Conservation (phyloP, 2,113 vertebrate genomes). For the Marmota monax region DNA sequence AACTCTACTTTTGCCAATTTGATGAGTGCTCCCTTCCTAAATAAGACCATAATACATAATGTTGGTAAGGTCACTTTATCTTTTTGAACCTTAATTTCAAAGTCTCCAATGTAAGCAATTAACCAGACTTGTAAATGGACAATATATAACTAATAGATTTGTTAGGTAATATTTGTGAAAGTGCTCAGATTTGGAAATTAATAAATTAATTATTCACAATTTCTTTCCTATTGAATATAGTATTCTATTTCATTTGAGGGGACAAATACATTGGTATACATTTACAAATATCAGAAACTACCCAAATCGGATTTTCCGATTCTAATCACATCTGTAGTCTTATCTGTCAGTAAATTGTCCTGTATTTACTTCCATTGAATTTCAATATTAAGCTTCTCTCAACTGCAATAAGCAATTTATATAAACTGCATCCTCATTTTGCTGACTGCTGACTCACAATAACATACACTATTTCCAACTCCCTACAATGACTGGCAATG, state of each 20-base stretch:
- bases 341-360: background rate
- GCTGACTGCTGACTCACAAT: background rate
- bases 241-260: background rate
- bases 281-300: background rate
- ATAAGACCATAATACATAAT: background rate
- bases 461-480: background rate
- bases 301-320: background rate
- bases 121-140: background rate
- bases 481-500: background rate
- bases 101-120: background rate
- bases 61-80: background rate
- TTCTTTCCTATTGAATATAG: background rate
- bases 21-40: background rate
- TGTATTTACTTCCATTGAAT: background rate
- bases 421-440: background rate
- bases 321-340: background rate
- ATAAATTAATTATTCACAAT: background rate
- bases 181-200: background rate
- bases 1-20: background rate
- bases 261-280: background rate
- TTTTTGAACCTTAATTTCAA: background rate
- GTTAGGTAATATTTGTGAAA: background rate
- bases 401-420: background rate
- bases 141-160: background rate
- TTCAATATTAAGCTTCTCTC: background rate